Conservation (phyloP, 2,797 vertebrate genomes). For the Xyrichtys novacula region DNA sequence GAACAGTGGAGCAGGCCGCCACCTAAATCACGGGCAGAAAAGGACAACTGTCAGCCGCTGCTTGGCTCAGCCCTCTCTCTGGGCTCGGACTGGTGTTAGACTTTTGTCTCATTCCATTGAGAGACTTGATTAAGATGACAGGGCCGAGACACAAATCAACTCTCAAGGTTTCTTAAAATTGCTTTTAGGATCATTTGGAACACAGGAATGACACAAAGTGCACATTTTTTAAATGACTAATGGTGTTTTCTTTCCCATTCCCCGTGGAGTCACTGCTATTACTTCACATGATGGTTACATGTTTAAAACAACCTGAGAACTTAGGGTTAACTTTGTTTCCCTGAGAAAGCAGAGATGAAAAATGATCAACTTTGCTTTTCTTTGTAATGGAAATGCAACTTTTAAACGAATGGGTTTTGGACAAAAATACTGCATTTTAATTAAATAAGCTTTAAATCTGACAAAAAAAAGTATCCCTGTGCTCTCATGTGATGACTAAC, state of each 20-base stretch:
- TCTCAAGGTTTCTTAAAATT: conserved; percentile 92
- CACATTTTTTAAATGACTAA: conserved; percentile 84
- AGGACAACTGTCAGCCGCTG: conserved; percentile 92
- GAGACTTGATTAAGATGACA: conserved; percentile 96
- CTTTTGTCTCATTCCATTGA: conserved; percentile 93
- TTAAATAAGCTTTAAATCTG: conserved; percentile 29
- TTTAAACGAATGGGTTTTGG: not conserved
- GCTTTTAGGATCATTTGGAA: conserved; percentile 84
- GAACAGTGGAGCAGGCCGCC: conserved; percentile 89
- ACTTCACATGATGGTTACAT: conserved; percentile 62
- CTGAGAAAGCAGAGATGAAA: conserved; percentile 9
- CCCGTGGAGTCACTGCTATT: conserved; percentile 65
- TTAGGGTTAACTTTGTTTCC: conserved; percentile 24
- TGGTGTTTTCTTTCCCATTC: conserved; percentile 78
- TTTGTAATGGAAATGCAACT: not conserved
- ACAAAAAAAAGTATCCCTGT: conserved; percentile 5
- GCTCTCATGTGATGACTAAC: conserved; percentile 43
- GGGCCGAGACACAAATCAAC: conserved; percentile 92
- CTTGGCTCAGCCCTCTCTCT: conserved; percentile 92
- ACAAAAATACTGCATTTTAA: not conserved
- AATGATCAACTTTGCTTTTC: conserved; percentile 8
- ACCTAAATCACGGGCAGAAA: conserved; percentile 97
- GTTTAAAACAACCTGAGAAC: conserved; percentile 58
- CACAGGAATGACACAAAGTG: conserved; percentile 77
- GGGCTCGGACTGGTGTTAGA: conserved; percentile 89